Conservation (phyloP, 2,888 invertebrate genomes). For the Alloscopus bannaensis region DNA sequence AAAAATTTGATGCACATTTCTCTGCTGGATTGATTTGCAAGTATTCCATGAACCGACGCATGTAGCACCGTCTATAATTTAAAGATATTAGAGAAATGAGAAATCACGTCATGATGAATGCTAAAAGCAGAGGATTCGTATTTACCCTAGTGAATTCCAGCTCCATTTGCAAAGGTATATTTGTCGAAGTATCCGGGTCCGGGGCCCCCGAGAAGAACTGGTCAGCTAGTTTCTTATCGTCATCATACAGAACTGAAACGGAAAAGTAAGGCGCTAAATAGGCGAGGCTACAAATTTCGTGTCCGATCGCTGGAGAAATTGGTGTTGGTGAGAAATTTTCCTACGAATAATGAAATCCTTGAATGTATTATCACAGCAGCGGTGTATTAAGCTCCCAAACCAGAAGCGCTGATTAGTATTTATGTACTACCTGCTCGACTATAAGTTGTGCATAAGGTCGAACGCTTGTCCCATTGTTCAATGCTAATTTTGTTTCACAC, state of each 20-base stretch:
- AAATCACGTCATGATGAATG: background rate
- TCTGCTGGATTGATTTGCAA: slow-evolving; percentile 88
- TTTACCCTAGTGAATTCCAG: slow-evolving; percentile 84
- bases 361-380: background rate
- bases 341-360: slow-evolving; percentile 70
- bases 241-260: slow-evolving; percentile 94
- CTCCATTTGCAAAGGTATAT: slow-evolving; percentile 85
- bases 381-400: too few species aligned
- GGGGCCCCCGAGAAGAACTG: slow-evolving; percentile 81
- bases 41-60: slow-evolving; percentile 87
- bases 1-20: slow-evolving; percentile 88
- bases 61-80: slow-evolving; percentile 81
- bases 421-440: slow-evolving; percentile 77
- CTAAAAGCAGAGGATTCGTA: background rate
- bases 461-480: slow-evolving; percentile 78
- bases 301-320: slow-evolving; percentile 85
- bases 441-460: slow-evolving; percentile 86
- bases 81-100: slow-evolving; percentile 32
- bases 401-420: too few species aligned
- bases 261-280: slow-evolving; percentile 94
- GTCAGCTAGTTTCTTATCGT: slow-evolving; percentile 92
- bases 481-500: slow-evolving; percentile 85
- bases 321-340: slow-evolving; percentile 85
- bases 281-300: slow-evolving; percentile 90
- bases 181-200: slow-evolving; percentile 81